These are phyloP conservation scores for Sinopyrophorus schimmeli DNA, from an alignment of 2,888 invertebrate genomes.

Conservation along the genomic window DNA sequence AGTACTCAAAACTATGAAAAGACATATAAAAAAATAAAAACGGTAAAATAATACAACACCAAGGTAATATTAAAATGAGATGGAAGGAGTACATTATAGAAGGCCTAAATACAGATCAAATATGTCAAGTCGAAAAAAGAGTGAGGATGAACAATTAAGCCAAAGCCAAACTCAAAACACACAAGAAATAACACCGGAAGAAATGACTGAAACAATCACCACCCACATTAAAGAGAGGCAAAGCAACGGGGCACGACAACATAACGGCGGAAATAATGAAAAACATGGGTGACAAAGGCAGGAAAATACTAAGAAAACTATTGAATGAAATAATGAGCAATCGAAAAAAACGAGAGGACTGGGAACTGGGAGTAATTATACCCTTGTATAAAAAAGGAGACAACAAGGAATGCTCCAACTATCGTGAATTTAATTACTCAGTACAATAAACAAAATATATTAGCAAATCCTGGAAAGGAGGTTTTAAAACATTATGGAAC, in stretches of 20 bases:
- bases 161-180: constrained; percentile 2
- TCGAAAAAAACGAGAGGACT: no score
- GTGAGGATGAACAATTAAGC: background rate
- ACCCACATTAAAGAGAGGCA: constrained; percentile 2
- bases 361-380: no score
- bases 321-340: background rate
- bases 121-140: constrained; percentile 1
- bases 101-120: constrained; percentile 3
- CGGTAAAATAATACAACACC: constrained; percentile 3
- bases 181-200: no score
- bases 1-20: constrained; percentile 3
- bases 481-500: no score
- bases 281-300: constrained; percentile 3
- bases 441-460: no score
- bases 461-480: no score
- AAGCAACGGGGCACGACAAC: background rate
- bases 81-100: constrained; percentile 1
- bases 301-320: no score
- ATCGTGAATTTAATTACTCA: no score
- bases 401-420: background rate
- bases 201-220: constrained; percentile 5
- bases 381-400: background rate
- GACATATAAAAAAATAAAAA: background rate
- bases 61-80: background rate
- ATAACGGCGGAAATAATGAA: constrained; percentile 3